phyloP scores from a whole-genome alignment of 1,140 invertebrate genomes.

The Apis laboriosa region DNA sequence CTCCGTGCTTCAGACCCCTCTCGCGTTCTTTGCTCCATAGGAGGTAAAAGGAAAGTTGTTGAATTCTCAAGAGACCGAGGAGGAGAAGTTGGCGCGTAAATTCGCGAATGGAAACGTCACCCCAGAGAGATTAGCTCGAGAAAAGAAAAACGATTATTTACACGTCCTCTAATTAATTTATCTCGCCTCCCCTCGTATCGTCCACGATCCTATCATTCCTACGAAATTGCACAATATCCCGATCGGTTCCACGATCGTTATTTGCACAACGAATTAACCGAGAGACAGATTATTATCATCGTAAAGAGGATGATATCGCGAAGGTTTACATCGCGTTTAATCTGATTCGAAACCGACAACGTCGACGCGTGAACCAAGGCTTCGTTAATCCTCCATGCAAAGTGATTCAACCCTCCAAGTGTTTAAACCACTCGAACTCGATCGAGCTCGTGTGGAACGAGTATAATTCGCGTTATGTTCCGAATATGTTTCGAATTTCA shows the following conservation, averaged over 20 bases:
- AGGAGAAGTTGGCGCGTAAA: neutral
- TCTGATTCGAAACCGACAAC: neutral
- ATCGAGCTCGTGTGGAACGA: no score
- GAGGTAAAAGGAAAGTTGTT: neutral
- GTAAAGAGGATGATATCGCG: constrained; percentile 18
- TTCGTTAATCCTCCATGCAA: neutral
- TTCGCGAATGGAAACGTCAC: neutral
- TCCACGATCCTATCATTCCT: neutral
- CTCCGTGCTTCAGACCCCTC: neutral
- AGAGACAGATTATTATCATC: constrained; percentile 30
- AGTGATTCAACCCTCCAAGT: neutral
- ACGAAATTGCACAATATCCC: neutral
- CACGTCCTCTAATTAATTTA: neutral
- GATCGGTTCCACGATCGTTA: constrained; percentile 26
- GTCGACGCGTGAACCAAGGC: neutral
- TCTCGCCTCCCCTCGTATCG: neutral
- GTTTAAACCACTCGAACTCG: no score
- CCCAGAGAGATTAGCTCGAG: no score
- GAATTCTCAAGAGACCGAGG: neutral
- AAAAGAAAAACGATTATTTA: no score
- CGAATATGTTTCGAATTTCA: no score
- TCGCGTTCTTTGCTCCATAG: no score
- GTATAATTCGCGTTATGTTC: no score
- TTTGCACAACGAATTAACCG: constrained; percentile 23
- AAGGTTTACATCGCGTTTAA: constrained; percentile 26